Evolutionary conservation across 1,140 invertebrate species (phyloP), one percentile per base, ranked within the genome.

Genomic region (Drosophila gunungcola): DNA sequence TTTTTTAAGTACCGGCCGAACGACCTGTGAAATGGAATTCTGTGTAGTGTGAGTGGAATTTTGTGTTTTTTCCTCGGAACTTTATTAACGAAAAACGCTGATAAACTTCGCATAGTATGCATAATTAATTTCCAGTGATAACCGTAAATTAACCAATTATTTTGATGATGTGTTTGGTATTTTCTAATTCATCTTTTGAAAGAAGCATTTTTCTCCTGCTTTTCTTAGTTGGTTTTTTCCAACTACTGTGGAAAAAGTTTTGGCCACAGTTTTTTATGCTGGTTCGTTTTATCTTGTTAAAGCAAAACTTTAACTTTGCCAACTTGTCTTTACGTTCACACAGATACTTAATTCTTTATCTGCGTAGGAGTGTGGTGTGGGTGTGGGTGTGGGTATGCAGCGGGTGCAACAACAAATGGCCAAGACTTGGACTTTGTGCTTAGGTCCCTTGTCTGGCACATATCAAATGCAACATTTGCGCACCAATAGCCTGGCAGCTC

Each of bases 271-370:
- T 89, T 89, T 89, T 89, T 65, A 89, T 89, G 84, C 84, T 89
- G 84, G 84, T 80, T 85, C 80, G 77, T 89, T 84, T 89, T 89
- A 89, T 89, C 84, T 89, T 89, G 84, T 89, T 89, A 89, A 89
- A 89, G 84, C 68, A 89, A 89, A 88, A 89, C 80, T 89, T 84
- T 36, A 84, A 89, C 84, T 89, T 89, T 89, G 73, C 85, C 84
- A 89, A 89, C 77, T 84, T 78, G 72, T 60, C 84, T 88, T 88
- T 89, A 86, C 75, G 78, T 78, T 62, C 53, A 72, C 80, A 53
- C 49, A 76, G 57, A 72, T 72, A 78, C 75, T 70, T 72, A 78
- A 53, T 72, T 70, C 64, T 80, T 55, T 73, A 73, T 54, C 55
- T 61, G 54, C 57, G 63, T 61, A 32, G 54, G 27, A 25, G 43